Base-by-base conservation (phyloP, 2,888 invertebrate genomes). In the Cephus spinipes region DNA sequence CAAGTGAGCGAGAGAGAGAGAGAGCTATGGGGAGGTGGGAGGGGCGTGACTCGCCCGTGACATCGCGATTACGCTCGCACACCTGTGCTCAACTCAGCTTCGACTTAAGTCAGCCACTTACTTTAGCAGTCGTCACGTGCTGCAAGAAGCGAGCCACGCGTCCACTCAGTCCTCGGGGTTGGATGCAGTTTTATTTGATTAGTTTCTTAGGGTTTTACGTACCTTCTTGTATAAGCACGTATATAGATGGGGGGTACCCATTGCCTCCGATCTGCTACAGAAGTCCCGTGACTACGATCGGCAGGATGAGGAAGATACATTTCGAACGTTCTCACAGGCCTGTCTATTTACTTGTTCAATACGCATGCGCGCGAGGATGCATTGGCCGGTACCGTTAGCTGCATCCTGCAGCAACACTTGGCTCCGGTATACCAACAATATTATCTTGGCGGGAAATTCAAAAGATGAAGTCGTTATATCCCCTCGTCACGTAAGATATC, bases 21-120 rank as follows among this genome's bases (percentile, higher is more conserved):
- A 71, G 69, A 40, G 79, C 75, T 68, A 76, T 11, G 55, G 74
- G 76, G 77, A 79, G 79, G 77, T 76, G 71, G 79, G 84, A 84
- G 84, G 87, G 84, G 88, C 88, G 88, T 87, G 89, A 87, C 89
- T 89, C 83, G 89, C 79, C 89, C 90, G 87, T 90, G 90, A 90
- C 90, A 90, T 89, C 88, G 90, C 89, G 90, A 90, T 90, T 90
- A 89, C 89, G 84, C 85, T 89, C 89, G 90, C 88, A 87, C 90
- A 90, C 90, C 89, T 90, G 90, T 89, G 87, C 86, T 80, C 81
- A 78, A 83, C 81, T 79, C 76, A 78, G 79, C 84, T 85, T 83
- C 80, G 84, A 85, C 83, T 85, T 79, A 80, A 86, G 84, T 85
- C 87, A 84, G 87, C 88, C 88, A 88, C 86, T 90, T 88, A 89